Percentiles rank a stretch among this genome's conserved stretches.
Conservation (phyloP, 2,113 vertebrate genomes). For the Gallinago paraguaiae region DNA sequence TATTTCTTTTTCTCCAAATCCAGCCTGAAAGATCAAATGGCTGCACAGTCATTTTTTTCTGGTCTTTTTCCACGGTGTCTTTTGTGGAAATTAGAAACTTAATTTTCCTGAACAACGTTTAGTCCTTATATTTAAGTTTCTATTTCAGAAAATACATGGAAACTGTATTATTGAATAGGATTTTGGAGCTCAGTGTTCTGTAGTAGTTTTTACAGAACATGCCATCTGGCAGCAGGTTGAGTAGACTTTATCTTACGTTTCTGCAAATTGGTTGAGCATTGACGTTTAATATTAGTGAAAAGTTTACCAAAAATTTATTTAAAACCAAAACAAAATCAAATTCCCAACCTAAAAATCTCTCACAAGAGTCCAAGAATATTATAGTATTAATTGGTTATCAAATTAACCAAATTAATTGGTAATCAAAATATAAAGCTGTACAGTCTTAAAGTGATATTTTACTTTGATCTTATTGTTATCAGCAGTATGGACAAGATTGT, state of each 20-base stretch:
- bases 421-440: background rate
- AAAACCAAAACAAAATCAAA: background rate
- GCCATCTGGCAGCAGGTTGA: background rate
- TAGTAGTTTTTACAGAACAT: background rate
- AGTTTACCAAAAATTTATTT: background rate
- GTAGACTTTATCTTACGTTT: background rate
- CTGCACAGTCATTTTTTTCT: background rate
- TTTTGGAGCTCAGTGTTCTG: background rate
- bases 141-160: background rate
- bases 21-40: background rate
- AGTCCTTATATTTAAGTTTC: background rate
- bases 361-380: background rate
- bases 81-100: background rate
- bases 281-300: background rate
- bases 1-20: background rate
- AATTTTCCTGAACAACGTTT: background rate
- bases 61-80: background rate
- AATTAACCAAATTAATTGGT: too few species aligned
- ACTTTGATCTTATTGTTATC: background rate
- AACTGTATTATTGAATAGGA: background rate
- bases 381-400: background rate
- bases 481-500: background rate
- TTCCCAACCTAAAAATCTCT: background rate
- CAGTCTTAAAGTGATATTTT: background rate
- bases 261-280: background rate